A percentile compares a stretch with the other conserved stretches of the same genome.
Evolutionary conservation across 2,888 invertebrate genomes (phyloP).

Genomic region (Operophtera brumata): DNA sequence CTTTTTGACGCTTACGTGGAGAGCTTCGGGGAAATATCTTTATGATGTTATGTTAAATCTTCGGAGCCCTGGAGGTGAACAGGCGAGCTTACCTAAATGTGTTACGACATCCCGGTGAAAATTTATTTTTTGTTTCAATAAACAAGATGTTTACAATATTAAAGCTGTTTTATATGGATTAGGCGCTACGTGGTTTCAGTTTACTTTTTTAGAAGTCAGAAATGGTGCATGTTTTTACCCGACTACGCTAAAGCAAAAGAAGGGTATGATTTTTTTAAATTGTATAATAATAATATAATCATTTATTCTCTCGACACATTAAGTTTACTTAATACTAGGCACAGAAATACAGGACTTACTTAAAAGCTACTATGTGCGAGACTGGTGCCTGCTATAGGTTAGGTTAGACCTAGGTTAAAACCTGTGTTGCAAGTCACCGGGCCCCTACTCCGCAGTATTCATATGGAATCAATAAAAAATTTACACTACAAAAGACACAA

Average conservation of each 20-base stretch:
- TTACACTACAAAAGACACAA: no score
- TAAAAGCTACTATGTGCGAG: no score
- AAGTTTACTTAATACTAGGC: no score
- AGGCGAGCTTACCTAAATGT: conserved; percentile 41
- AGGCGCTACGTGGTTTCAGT: not conserved
- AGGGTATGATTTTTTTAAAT: no score
- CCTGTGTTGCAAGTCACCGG: no score
- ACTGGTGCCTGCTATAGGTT: no score
- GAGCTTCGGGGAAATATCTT: conserved; percentile 50
- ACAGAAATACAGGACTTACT: no score
- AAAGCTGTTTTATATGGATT: conserved; percentile 9
- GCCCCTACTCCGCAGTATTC: no score
- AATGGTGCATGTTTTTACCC: not conserved
- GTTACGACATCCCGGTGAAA: conserved; percentile 42
- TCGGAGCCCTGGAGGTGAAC: conserved; percentile 42
- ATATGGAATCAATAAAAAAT: no score
- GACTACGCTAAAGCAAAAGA: not conserved
- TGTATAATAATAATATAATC: no score
- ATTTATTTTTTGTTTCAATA: conserved; percentile 40
- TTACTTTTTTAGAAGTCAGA: not conserved
- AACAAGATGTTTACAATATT: conserved; percentile 24
- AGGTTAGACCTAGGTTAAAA: no score
- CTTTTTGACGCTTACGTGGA: conserved; percentile 64
- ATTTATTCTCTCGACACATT: no score
- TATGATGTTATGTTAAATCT: conserved; percentile 56